Conservation (phyloP, 2,888 invertebrate genomes). For the Automeris io region DNA sequence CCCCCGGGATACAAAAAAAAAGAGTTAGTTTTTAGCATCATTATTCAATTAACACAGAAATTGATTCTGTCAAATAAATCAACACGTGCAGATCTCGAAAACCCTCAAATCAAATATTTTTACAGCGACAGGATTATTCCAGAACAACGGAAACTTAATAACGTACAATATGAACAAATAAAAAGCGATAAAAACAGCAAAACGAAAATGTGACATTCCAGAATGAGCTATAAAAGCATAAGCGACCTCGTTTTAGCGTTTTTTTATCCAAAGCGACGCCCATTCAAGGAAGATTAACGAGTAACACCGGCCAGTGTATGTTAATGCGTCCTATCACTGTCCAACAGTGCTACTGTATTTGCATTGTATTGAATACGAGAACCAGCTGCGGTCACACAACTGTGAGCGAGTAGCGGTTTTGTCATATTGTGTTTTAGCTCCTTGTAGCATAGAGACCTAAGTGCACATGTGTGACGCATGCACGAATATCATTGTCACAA, state of each 20-base stretch:
- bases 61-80: too few species aligned
- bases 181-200: neutral
- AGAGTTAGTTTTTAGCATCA: too few species aligned
- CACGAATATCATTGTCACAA: too few species aligned
- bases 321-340: slow-evolving; percentile 60
- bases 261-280: slow-evolving; percentile 5
- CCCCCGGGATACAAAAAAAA: too few species aligned
- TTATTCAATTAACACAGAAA: too few species aligned
- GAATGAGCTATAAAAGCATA: slow-evolving; percentile 3
- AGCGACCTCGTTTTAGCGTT: neutral
- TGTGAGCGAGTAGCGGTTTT: neutral
- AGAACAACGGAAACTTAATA: neutral
- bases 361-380: slow-evolving; percentile 54
- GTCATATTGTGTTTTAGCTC: too few species aligned
- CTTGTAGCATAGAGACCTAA: too few species aligned
- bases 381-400: neutral
- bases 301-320: slow-evolving; percentile 42
- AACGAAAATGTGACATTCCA: neutral
- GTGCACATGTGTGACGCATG: too few species aligned
- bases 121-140: neutral
- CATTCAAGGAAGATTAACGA: slow-evolving; percentile 41
- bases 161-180: neutral
- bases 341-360: slow-evolving; percentile 47
- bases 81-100: too few species aligned
- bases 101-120: neutral